Evolutionary conservation across 1,140 invertebrate genomes (phyloP), one percentile per base, ranked within the genome.

Genomic region (Ptiloglossa arizonensis): DNA sequence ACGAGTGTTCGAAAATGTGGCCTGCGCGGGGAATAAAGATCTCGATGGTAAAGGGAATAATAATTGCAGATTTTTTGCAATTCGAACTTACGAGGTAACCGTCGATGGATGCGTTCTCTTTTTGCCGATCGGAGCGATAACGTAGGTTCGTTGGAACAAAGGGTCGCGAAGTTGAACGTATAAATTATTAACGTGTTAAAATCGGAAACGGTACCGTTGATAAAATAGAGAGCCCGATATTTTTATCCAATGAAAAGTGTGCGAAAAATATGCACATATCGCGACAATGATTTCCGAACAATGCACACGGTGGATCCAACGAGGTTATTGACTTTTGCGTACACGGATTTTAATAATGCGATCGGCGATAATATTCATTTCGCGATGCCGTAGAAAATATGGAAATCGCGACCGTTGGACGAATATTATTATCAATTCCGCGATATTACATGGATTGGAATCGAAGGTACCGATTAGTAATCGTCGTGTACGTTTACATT

Each of bases 371-470:
- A 75, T 59, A 48, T 48, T 29, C 44, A 38, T 69, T 29, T 29
- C 19, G 24, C 22, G 48, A 22, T 32, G 27, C 52, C 5, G 19
- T 17, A n/a, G 17, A 35, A 54, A 22, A 73, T 48, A 68, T 38
- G 52, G 41, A 59, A 35, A 46, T 67, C 41, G n/a, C 41, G n/a
- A 19, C 27, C n/a, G 24, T n/a, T 11, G n/a, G 8, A 15, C 46
- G 41, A 19, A 69, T 69, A 41, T 69, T n/a, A 59, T 76, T 76
- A 69, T 50, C 54, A 22, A 60, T 59, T n/a, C 54, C 48, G 64
- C 17, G 22, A 69, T 76, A 76, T 76, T 76, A 69, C 66, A 38
- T 17, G n/a, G 24, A 38, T 41, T 54, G 35, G 46, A 59, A 76
- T 69, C 29, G 32, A 60, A 59, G 52, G 70, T 38, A 73, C 22